These are phyloP conservation scores for Ephialtes manifestator DNA, from an alignment of 2,888 invertebrate species.

Conservation along the genomic window DNA sequence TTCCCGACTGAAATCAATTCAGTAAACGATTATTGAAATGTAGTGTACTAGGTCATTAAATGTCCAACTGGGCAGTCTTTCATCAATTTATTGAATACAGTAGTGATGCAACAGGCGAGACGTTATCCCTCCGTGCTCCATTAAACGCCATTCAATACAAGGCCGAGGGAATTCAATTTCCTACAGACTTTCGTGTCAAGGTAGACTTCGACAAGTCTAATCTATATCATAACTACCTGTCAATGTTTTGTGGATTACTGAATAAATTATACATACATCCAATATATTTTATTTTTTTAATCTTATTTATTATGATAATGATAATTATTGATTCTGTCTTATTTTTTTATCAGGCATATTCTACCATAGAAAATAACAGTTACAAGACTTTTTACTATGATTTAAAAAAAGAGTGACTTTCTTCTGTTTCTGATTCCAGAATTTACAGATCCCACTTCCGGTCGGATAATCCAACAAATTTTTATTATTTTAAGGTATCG, in stretches of 20 bases:
- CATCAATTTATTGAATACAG: conserved; percentile 47
- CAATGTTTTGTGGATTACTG: conserved; percentile 43
- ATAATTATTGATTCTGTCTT: background rate
- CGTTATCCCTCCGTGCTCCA: conserved; percentile 33
- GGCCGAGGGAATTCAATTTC: conserved; percentile 65
- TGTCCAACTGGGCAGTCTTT: conserved; percentile 9
- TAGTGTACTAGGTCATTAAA: conserved; percentile 29
- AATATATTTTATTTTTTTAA: conserved; percentile 7
- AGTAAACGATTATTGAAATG: conserved; percentile 11
- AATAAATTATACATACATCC: background rate
- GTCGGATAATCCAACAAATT: too few relatives aligned
- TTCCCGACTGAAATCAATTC: conserved; percentile 1
- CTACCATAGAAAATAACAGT: too few relatives aligned
- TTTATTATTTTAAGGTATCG: too few relatives aligned
- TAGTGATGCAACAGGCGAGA: conserved; percentile 33
- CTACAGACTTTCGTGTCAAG: conserved; percentile 60
- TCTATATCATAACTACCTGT: conserved; percentile 12
- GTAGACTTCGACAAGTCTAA: conserved; percentile 39
- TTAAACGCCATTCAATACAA: conserved; percentile 57
- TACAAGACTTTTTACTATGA: too few relatives aligned
- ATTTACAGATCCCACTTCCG: too few relatives aligned
- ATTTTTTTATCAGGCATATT: too few relatives aligned
- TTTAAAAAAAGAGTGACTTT: too few relatives aligned
- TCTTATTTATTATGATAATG: background rate
- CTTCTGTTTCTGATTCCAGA: too few relatives aligned